Conservation (phyloP, 2,888 invertebrate genomes). For the Mesorhabditis spiculigera region DNA sequence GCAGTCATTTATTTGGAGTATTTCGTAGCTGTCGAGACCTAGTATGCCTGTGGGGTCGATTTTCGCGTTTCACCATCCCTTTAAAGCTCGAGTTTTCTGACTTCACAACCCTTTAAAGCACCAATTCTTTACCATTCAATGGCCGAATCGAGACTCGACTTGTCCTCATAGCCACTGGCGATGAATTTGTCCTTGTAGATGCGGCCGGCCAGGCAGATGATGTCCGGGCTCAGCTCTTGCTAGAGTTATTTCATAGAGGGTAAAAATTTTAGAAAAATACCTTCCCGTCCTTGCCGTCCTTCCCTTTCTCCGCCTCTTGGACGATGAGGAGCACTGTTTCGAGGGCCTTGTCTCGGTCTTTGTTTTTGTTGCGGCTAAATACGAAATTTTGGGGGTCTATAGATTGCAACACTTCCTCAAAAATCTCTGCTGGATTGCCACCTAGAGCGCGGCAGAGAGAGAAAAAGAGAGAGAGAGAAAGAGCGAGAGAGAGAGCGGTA, state of each 20-base stretch:
- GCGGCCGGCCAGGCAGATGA: slow-evolving; percentile 92
- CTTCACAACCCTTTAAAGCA: too few species aligned
- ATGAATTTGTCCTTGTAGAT: slow-evolving; percentile 82
- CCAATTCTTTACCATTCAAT: slow-evolving; percentile 75
- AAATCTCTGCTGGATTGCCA: neutral
- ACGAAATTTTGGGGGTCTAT: neutral
- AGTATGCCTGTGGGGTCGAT: too few species aligned
- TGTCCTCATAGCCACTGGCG: slow-evolving; percentile 85
- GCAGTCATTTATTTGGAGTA: too few species aligned
- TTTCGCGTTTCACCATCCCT: too few species aligned
- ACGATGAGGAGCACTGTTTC: slow-evolving; percentile 80
- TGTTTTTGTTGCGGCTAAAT: slow-evolving; percentile 79
- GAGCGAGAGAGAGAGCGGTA: too few species aligned
- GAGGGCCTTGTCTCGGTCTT: slow-evolving; percentile 89
- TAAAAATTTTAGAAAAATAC: neutral
- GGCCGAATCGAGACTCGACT: slow-evolving; percentile 81
- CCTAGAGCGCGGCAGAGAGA: too few species aligned
- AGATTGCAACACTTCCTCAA: neutral
- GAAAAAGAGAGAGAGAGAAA: too few species aligned
- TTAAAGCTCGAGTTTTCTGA: too few species aligned
- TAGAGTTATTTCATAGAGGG: neutral
- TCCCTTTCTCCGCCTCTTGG: slow-evolving; percentile 65
- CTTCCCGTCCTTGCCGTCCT: slow-evolving; percentile 11
- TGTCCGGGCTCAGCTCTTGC: slow-evolving; percentile 74
- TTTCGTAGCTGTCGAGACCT: too few species aligned